These are phyloP conservation scores for Todiramphus chloris DNA, from an alignment of 2,113 vertebrate species.

Conservation along the genomic window DNA sequence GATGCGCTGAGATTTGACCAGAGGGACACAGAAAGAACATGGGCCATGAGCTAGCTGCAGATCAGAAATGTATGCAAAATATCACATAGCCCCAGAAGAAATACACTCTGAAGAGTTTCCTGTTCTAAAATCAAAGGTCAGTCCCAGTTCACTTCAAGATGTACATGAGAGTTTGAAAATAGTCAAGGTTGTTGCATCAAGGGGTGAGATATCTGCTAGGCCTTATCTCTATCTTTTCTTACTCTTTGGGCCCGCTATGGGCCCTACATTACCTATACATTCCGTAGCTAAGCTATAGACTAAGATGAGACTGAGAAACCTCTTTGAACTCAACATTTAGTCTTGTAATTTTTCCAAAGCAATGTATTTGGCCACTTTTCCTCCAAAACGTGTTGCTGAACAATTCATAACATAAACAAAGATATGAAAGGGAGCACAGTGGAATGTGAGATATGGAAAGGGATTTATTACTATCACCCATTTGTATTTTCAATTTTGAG, in stretches of 20 bases:
- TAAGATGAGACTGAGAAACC: background rate
- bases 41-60: background rate
- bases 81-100: background rate
- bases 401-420: background rate
- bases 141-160: background rate
- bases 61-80: background rate
- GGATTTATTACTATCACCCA: background rate
- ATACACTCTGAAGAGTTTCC: background rate
- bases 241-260: background rate
- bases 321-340: background rate
- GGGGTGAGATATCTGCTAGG: background rate
- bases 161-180: background rate
- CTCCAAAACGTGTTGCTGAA: background rate
- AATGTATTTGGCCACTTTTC: background rate
- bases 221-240: background rate
- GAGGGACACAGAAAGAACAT: background rate
- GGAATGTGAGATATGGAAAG: background rate
- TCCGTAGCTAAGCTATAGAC: background rate
- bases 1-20: background rate
- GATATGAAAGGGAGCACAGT: background rate
- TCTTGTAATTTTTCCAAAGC: background rate
- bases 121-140: slow-evolving; percentile 23
- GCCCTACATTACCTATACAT: background rate
- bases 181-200: background rate
- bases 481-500: background rate